A percentile compares a stretch with the other conserved stretches of the same genome.
These are phyloP conservation scores for Lamprologus sp. DNA, from an alignment of 2,113 vertebrate species.

Conservation along the genomic window DNA sequence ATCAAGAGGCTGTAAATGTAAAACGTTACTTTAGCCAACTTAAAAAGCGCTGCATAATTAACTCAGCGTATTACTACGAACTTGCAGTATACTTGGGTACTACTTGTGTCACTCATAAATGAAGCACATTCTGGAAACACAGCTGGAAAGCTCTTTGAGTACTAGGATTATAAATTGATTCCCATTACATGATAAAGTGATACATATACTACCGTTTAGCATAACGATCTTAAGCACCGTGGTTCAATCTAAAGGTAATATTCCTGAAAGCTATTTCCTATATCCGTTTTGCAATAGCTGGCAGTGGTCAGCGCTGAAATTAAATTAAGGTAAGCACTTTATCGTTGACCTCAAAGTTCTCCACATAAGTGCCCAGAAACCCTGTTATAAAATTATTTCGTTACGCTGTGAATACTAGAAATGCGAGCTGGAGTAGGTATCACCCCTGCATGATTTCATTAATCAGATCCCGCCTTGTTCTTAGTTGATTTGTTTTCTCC, in stretches of 20 bases:
- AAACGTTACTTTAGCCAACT: conserved; percentile 45
- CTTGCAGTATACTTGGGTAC: neutral
- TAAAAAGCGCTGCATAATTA: conserved; percentile 36
- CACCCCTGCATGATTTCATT: conserved; percentile 40
- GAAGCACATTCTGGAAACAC: neutral
- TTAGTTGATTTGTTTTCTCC: conserved; percentile 59
- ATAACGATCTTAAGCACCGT: conserved; percentile 28
- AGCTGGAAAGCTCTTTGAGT: neutral
- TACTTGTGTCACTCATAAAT: neutral
- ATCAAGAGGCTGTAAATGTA: conserved; percentile 36
- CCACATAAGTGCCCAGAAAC: conserved; percentile 25
- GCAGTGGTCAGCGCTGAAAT: conserved; percentile 49
- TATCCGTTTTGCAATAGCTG: conserved; percentile 17
- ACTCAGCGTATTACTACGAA: conserved; percentile 9
- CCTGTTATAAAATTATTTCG: conserved; percentile 26
- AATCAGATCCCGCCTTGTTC: conserved; percentile 53
- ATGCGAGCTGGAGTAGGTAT: conserved; percentile 28
- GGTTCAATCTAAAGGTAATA: conserved; percentile 40
- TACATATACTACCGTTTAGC: neutral
- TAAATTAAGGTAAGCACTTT: conserved; percentile 49
- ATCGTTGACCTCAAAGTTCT: conserved; percentile 27
- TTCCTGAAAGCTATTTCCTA: conserved; percentile 31
- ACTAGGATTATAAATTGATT: conserved; percentile 1
- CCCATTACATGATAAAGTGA: conserved; percentile 3
- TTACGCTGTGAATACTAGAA: conserved; percentile 8